Conservation (phyloP, 2,797 vertebrate genomes). For the Echeneis naucrates region DNA sequence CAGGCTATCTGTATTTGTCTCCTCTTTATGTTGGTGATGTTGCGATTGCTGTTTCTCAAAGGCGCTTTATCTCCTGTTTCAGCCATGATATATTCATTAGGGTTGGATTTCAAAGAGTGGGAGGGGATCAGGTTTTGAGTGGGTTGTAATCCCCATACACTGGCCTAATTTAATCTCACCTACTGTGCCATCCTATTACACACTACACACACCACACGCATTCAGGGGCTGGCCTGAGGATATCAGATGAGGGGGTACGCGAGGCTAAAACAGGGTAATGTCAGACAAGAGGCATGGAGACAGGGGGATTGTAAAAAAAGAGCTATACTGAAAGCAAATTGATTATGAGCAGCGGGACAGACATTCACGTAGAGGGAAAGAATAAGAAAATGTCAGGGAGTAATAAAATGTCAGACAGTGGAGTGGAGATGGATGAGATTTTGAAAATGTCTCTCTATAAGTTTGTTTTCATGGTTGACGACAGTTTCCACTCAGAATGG, state of each 20-base stretch:
- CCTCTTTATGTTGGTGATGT: conserved; percentile 40
- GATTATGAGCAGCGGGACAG: conserved; percentile 55
- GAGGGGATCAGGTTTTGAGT: conserved; percentile 82
- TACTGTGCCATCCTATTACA: conserved; percentile 85
- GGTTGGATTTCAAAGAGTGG: conserved; percentile 82
- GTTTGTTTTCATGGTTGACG: conserved; percentile 12
- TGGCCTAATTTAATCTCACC: conserved; percentile 87
- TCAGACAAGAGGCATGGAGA: conserved; percentile 54
- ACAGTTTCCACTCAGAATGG: neutral
- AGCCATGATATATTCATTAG: conserved; percentile 85
- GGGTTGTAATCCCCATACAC: conserved; percentile 85
- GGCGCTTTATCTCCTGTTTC: conserved; percentile 76
- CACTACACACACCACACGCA: conserved; percentile 72
- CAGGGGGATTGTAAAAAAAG: conserved; percentile 36
- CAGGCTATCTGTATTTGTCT: conserved; percentile 47
- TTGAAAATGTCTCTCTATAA: conserved; percentile 15
- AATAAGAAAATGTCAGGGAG: conserved; percentile 53
- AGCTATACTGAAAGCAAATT: conserved; percentile 28
- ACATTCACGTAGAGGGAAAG: conserved; percentile 20
- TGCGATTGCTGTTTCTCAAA: conserved; percentile 61
- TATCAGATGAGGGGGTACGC: conserved; percentile 41
- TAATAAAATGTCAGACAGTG: conserved; percentile 49
- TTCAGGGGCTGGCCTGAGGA: conserved; percentile 50
- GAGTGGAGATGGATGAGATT: conserved; percentile 28
- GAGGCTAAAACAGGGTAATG: conserved; percentile 63